Conservation (phyloP, 2,113 vertebrate genomes). For the Ploceus nigricollis region DNA sequence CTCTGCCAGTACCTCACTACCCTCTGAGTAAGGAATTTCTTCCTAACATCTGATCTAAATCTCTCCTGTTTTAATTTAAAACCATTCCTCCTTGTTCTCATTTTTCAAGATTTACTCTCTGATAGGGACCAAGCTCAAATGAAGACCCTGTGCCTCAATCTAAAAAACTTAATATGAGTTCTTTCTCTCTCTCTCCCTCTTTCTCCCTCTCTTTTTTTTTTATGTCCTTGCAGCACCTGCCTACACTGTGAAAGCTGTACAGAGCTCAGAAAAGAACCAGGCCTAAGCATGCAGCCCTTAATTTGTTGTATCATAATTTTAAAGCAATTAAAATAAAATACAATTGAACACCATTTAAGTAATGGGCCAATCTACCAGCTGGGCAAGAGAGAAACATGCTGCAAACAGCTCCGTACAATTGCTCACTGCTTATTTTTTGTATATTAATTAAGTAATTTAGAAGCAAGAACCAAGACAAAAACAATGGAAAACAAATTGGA, state of each 20-base stretch:
- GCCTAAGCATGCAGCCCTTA: background rate
- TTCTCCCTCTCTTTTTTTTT: background rate
- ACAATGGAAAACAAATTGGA: constrained; percentile 30
- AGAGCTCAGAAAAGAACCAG: background rate
- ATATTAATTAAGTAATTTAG: constrained; percentile 37
- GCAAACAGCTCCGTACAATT: constrained; percentile 10
- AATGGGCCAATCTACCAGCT: background rate
- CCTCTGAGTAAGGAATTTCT: background rate
- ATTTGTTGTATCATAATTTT: background rate
- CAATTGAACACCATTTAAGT: background rate
- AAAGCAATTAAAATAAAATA: background rate
- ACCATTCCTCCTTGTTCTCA: background rate
- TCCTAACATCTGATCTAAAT: background rate
- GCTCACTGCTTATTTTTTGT: constrained; percentile 9
- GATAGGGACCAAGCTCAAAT: background rate
- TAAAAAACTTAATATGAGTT: background rate
- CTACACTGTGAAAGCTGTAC: background rate
- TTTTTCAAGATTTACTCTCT: background rate
- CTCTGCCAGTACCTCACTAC: background rate
- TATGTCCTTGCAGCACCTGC: background rate
- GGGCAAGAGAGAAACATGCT: background rate
- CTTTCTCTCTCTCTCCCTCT: background rate
- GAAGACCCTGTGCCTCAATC: background rate
- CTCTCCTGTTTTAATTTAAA: background rate
- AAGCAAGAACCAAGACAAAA: constrained; percentile 21